phyloP scores from a whole-genome alignment of 2,797 vertebrate species.

The Coccyzus lansbergi region DNA sequence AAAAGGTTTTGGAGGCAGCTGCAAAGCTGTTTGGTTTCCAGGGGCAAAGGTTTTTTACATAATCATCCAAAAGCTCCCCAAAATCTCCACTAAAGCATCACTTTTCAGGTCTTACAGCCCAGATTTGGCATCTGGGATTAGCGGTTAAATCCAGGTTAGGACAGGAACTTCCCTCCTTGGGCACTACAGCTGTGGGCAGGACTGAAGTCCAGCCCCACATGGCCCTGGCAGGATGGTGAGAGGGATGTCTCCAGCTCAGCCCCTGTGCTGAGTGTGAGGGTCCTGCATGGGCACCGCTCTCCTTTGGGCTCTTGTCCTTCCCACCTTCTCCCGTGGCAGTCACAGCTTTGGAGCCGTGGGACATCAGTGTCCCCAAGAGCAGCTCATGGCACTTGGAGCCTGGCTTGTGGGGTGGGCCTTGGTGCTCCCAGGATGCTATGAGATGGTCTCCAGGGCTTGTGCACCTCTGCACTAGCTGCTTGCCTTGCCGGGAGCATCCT shows the following conservation, averaged over 20 bases:
- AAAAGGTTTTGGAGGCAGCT: background rate
- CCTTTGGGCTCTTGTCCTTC: background rate
- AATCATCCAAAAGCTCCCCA: background rate
- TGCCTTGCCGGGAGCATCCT: background rate
- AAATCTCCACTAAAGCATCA: background rate
- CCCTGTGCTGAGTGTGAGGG: rapidly evolving
- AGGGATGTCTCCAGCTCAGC: background rate
- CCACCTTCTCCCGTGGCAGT: rapidly evolving
- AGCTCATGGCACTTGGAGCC: rapidly evolving
- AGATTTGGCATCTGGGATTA: background rate
- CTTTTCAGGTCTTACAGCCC: background rate
- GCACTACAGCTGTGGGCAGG: rapidly evolving
- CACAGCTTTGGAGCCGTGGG: rapidly evolving
- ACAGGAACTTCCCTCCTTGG: background rate
- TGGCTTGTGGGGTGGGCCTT: rapidly evolving
- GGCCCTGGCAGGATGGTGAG: background rate
- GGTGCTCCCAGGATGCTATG: rapidly evolving
- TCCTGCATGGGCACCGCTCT: rapidly evolving
- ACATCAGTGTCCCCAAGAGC: too few relatives aligned
- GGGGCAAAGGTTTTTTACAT: background rate
- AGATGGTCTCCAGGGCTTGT: background rate
- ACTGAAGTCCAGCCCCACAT: background rate
- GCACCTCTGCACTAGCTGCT: background rate
- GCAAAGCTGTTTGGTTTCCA: background rate
- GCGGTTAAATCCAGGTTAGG: background rate